Evolutionary conservation across 2,888 invertebrate species (phyloP), one percentile per base, ranked within the genome.

Genomic region (Ichneumoninae sp.): DNA sequence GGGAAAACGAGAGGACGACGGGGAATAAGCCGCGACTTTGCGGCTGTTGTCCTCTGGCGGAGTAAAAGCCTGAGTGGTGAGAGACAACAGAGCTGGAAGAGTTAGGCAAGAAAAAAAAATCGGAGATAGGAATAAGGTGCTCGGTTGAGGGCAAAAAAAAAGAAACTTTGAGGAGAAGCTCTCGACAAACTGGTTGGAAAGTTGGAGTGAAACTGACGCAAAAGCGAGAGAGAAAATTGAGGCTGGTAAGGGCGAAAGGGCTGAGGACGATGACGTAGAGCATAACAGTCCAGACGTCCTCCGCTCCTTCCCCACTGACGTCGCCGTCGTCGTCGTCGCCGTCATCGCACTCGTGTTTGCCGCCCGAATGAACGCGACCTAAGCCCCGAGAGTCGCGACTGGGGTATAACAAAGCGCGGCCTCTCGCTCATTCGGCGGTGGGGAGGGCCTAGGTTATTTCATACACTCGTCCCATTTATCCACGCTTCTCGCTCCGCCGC

Each of bases 201-300:
- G 81, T 50, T 68, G 13, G 40, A 81, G 36, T 8, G 33, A 22
- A 57, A 63, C 63, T 50, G 69, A 70, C 52, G 60, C 40, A 47
- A 10, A 57, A 82, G 76, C n/a, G 69, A 81, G 77, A 70, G 36
- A 69, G 69, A 81, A 81, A 60, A 85, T 87, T 87, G 86, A 86
- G 87, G 85, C n/a, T 86, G 86, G 87, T 85, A 84, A 87, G 86
- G 86, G 83, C 63, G 74, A 71, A 77, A 74, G 81, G 77, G 81
- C 84, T 78, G 73, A 75, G 82, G 73, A 63, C 83, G 77, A 87
- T 81, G 87, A 86, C 86, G 86, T 85, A 66, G 71, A 80, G 83
- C 83, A 87, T 85, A 83, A 86, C 84, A 74, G 85, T 79, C 73
- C 81, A 85, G 86, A 84, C 86, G 77, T 80, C 84, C 84, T 54